phyloP scores from a whole-genome alignment of 2,888 invertebrate genomes.

The Microchrysa polita region DNA sequence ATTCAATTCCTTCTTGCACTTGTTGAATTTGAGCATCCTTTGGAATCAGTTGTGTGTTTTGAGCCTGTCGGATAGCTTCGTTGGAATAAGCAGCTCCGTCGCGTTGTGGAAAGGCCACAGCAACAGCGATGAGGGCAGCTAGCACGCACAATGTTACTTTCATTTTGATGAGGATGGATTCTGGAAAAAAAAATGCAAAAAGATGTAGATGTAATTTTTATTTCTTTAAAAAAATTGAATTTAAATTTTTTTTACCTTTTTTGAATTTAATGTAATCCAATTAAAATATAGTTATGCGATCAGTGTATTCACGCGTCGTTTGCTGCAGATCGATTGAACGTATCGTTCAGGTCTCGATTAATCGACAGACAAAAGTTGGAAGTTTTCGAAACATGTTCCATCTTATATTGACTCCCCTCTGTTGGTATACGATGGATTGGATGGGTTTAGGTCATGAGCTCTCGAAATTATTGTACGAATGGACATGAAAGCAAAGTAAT shows the following conservation, averaged over 20 bases:
- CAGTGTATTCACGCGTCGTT: conserved; percentile 6
- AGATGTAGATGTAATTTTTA: background rate
- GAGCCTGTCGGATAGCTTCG: conserved; percentile 88
- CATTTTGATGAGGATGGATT: conserved; percentile 48
- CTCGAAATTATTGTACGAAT: conserved; percentile 30
- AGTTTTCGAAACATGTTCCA: conserved; percentile 46
- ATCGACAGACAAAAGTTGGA: conserved; percentile 39
- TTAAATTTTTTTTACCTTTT: conserved; percentile 20
- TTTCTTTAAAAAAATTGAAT: background rate
- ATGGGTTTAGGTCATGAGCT: conserved; percentile 34
- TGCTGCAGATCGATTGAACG: background rate
- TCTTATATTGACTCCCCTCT: conserved; percentile 48
- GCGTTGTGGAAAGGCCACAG: conserved; percentile 73
- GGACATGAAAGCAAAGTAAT: background rate
- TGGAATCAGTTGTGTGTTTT: conserved; percentile 84
- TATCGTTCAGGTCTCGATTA: conserved; percentile 36
- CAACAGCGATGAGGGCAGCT: conserved; percentile 66
- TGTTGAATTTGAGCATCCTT: conserved; percentile 88
- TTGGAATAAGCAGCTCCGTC: conserved; percentile 86
- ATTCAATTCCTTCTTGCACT: conserved; percentile 85
- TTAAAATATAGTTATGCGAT: conserved; percentile 4
- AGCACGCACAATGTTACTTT: conserved; percentile 57
- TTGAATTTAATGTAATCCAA: background rate
- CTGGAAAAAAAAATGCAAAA: background rate
- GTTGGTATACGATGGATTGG: background rate